Base-by-base conservation (phyloP, 2,888 invertebrate genomes). In the Acrobasis repandana region DNA sequence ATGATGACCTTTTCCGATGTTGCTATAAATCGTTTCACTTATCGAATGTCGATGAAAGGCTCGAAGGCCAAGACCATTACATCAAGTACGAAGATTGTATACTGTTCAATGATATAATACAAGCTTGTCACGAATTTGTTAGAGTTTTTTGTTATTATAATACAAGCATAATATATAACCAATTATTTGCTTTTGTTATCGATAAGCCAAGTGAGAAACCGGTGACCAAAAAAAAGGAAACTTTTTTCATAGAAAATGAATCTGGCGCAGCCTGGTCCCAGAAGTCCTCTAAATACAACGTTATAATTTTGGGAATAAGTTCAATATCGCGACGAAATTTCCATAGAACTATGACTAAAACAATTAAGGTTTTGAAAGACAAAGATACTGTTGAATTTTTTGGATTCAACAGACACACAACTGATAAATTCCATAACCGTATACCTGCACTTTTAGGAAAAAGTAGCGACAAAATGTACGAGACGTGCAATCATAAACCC, bases 351-450 rank as follows among this genome's bases (percentile, higher is more conserved):
- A 95, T 97, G 95, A 95, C 95, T 0, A 88, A 91, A 66, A 96
- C 96, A 0, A 83, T 92, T 16, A 72, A 86, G 9, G 93, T 93
- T 58, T 83, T 97, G 52, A 85, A 90, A 20, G 76, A 93, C 2
- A 79, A 95, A 36, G 90, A 92, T 0, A 95, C 94, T 14, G 89
- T 96, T 14, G 96, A 97, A 75, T 92, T 98, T 78, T 81, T 95
- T 66, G 98, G 98, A 0, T 97, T 97, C 82, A 97, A 95, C 76
- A 98, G 97, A 89, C 95, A 98, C 2, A 97, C 94, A 0, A 97
- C 97, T 81, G 97, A 97, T 77, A 97, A 97, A 0, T 97, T 96
- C 77, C 96, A 96, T 0, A 98, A 98, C 82, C 76, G 98, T 38
- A 93, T 97, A 88, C 82, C 0, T 97, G 96, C 74, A 93, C 16